Conservation (phyloP, 1,140 invertebrate species). For the Druon quercuslanigerum region DNA sequence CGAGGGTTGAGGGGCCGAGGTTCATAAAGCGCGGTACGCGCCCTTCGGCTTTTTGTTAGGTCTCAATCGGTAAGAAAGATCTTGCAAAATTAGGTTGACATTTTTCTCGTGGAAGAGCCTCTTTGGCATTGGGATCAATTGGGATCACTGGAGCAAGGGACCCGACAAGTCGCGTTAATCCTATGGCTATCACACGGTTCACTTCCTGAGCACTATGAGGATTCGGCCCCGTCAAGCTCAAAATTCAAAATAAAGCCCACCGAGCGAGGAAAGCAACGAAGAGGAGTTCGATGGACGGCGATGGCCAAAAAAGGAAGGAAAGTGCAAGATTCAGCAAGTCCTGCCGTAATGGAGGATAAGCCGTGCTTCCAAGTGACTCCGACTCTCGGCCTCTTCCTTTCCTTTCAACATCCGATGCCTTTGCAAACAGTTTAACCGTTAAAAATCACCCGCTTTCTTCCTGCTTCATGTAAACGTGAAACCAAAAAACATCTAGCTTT, state of each 20-base stretch:
- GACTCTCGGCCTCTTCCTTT: conserved; percentile 35
- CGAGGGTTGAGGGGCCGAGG: not conserved
- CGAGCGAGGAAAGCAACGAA: conserved; percentile 33
- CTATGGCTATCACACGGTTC: conserved; percentile 62
- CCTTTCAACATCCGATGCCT: not conserved
- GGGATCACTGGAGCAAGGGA: conserved; percentile 32
- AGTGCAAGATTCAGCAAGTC: conserved; percentile 37
- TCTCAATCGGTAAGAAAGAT: conserved; percentile 40
- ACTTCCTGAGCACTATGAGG: conserved; percentile 56
- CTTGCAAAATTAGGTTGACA: conserved; percentile 65
- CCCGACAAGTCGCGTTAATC: conserved; percentile 63
- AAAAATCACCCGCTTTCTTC: not conserved
- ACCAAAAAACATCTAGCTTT: not conserved
- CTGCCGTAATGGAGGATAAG: conserved; percentile 67
- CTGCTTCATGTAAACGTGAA: not conserved
- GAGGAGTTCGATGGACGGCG: not conserved
- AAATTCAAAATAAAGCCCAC: conserved; percentile 60
- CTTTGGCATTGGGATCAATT: conserved; percentile 32
- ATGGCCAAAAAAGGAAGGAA: not conserved
- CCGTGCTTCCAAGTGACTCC: conserved; percentile 58
- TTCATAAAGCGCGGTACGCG: conserved; percentile 29
- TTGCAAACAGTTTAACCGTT: conserved; percentile 13
- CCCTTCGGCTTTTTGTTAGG: conserved; percentile 42
- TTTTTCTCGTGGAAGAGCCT: conserved; percentile 52
- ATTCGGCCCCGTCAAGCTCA: conserved; percentile 47